Evolutionary conservation across 1,140 invertebrate species (phyloP).

Genomic region (Pseudomyrmex concolor): DNA sequence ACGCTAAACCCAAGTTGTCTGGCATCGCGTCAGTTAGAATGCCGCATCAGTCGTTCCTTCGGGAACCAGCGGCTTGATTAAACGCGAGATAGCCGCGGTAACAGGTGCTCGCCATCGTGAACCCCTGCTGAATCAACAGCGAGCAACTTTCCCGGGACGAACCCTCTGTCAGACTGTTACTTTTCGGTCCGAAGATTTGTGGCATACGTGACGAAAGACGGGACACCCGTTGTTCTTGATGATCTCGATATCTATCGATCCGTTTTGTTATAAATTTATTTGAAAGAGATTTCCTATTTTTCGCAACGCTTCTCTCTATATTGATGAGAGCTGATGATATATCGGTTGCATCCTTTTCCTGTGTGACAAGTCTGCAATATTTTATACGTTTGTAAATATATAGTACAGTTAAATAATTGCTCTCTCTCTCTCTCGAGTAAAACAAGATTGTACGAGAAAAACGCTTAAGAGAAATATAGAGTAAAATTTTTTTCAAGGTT

Average conservation of each 20-base stretch:
- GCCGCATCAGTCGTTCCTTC: slow-evolving; percentile 37
- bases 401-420: no score
- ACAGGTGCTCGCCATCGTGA: slow-evolving; percentile 72
- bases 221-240: background rate
- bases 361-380: background rate
- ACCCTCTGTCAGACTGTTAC: slow-evolving; percentile 1
- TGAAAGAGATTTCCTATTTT: slow-evolving; percentile 10
- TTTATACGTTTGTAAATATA: background rate
- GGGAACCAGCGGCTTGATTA: slow-evolving; percentile 71
- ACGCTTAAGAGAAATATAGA: background rate
- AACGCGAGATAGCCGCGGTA: slow-evolving; percentile 72
- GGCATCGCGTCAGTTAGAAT: slow-evolving; percentile 50
- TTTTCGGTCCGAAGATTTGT: slow-evolving; percentile 40
- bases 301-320: background rate
- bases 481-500: background rate
- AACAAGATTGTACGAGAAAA: background rate
- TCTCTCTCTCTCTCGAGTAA: no score
- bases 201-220: slow-evolving; percentile 28
- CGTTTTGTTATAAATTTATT: background rate
- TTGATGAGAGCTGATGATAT: background rate
- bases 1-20: slow-evolving; percentile 51
- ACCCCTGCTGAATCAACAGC: slow-evolving; percentile 65
- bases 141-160: slow-evolving; percentile 46
- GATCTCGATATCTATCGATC: background rate
- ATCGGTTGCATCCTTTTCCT: background rate